These are phyloP conservation scores for Lasioglossum figueresi DNA, from an alignment of 2,888 invertebrate species.

Conservation along the genomic window DNA sequence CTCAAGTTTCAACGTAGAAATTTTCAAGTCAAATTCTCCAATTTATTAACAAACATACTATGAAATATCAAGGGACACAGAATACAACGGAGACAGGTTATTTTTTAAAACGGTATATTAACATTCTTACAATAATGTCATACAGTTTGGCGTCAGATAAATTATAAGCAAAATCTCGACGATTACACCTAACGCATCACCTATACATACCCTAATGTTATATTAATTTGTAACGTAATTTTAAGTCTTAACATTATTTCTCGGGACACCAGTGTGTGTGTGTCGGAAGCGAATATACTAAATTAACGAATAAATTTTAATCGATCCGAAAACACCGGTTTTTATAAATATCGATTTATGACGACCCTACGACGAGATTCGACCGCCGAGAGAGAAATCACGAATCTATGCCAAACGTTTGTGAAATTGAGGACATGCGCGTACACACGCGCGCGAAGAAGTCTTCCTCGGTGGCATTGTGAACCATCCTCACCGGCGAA, in stretches of 20 bases:
- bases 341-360: conserved; percentile 8
- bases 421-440: conserved; percentile 81
- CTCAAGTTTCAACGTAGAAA: not conserved
- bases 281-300: not conserved
- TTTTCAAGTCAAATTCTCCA: not conserved
- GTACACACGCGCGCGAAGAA: conserved; percentile 39
- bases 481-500: conserved; percentile 66
- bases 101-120: conserved; percentile 66
- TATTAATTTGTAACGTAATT: conserved; percentile 53
- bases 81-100: not conserved
- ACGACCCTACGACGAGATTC: conserved; percentile 52
- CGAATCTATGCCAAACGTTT: conserved; percentile 81
- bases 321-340: not conserved
- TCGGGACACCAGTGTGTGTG: not conserved
- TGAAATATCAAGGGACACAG: not conserved
- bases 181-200: conserved; percentile 57
- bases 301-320: not conserved
- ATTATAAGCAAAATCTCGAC: conserved; percentile 70
- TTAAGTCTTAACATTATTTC: conserved; percentile 44
- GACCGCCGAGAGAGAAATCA: conserved; percentile 76
- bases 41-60: not conserved
- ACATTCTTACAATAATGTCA: conserved; percentile 65
- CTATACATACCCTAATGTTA: conserved; percentile 60
- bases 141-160: conserved; percentile 72
- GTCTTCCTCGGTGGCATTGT: conserved; percentile 62